Conservation (phyloP, 1,140 invertebrate species). For the Mamestra configurata region DNA sequence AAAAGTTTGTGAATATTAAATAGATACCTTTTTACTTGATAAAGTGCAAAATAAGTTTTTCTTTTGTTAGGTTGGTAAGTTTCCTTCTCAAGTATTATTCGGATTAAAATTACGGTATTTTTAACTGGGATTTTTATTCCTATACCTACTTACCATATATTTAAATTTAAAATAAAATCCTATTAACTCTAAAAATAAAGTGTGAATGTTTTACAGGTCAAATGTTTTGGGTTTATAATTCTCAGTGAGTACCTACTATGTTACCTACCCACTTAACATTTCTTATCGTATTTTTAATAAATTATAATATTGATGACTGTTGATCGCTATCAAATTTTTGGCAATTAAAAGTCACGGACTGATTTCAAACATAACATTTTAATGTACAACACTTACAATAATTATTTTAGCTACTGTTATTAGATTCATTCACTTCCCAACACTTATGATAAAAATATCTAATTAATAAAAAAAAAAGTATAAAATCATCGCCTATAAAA, state of each 20-base stretch:
- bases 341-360: conserved; percentile 19
- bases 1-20: no score
- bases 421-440: not conserved
- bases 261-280: not conserved
- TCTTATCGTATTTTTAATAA: not conserved
- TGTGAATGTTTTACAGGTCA: no score
- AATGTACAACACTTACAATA: conserved; percentile 2
- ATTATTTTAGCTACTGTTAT: not conserved
- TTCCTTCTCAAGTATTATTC: no score
- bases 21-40: no score
- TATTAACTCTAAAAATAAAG: no score
- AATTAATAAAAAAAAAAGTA: conserved; percentile 20
- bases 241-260: no score
- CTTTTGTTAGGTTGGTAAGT: no score
- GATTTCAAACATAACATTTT: conserved; percentile 19
- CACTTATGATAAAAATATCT: conserved; percentile 1
- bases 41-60: no score
- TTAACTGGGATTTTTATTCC: not conserved
- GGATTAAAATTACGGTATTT: not conserved
- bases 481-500: conserved; percentile 40
- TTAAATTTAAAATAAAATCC: no score
- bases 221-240: no score
- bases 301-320: not conserved
- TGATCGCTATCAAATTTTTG: not conserved
- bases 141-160: no score